Percentiles rank a stretch among this genome's conserved stretches.
These are phyloP conservation scores for Oreonectes daqikongensis DNA, from an alignment of 2,797 vertebrate genomes.

Conservation along the genomic window DNA sequence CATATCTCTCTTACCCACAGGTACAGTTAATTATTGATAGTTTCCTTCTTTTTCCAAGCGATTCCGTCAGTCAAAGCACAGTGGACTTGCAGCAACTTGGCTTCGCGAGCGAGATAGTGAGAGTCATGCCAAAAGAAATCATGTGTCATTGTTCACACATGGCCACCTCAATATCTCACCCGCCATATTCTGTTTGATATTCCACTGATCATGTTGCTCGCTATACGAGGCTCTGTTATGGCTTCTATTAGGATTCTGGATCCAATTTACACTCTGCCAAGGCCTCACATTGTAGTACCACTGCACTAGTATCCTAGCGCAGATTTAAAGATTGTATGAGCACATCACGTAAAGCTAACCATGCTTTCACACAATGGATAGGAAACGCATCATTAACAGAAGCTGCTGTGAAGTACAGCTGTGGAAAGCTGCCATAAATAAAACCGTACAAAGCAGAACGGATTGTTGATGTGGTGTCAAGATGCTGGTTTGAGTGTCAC, in stretches of 20 bases:
- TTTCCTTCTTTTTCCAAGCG: conserved; percentile 16
- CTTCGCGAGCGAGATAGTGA: background rate
- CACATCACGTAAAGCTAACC: conserved; percentile 30
- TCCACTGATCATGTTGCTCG: conserved; percentile 35
- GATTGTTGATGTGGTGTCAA: conserved; percentile 12
- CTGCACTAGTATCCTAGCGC: conserved; percentile 10
- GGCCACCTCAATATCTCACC: conserved; percentile 35
- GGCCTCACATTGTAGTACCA: conserved; percentile 16
- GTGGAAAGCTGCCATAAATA: conserved; percentile 24
- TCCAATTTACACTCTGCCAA: conserved; percentile 51
- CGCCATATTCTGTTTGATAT: conserved; percentile 40
- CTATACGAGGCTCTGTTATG: conserved; percentile 12
- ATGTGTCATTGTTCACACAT: conserved; percentile 35
- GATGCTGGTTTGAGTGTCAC: conserved; percentile 8
- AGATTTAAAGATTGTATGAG: conserved; percentile 38
- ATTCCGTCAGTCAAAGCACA: conserved; percentile 43
- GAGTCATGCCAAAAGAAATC: conserved; percentile 18
- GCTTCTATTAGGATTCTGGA: conserved; percentile 44
- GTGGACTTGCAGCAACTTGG: background rate
- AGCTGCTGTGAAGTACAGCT: conserved; percentile 36
- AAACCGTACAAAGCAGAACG: conserved; percentile 2
- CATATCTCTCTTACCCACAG: conserved; percentile 38
- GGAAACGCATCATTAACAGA: background rate
- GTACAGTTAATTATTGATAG: conserved; percentile 57
- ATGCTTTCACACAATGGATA: conserved; percentile 9